Conservation (phyloP, 1,140 invertebrate species). For the Paracyclopina nana region DNA sequence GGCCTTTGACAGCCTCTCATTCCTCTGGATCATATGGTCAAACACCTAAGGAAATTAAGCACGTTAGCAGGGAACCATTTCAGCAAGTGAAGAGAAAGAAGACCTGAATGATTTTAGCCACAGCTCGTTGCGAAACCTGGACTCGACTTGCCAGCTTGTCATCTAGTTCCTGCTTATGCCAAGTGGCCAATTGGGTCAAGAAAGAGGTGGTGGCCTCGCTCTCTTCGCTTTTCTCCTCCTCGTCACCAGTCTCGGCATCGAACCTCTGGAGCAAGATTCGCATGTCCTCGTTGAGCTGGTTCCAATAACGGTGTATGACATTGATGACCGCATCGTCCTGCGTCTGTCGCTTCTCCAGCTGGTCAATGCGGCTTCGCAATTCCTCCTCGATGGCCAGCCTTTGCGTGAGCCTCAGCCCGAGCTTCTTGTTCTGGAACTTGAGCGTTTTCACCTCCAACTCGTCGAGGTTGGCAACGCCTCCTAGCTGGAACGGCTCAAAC, state of each 20-base stretch:
- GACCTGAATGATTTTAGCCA: constrained; percentile 79
- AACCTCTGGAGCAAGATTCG: constrained; percentile 78
- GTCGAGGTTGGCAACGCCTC: constrained; percentile 75
- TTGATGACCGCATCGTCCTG: constrained; percentile 94
- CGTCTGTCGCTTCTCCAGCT: constrained; percentile 85
- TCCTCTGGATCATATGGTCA: constrained; percentile 75
- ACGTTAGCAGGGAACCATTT: too few relatives aligned
- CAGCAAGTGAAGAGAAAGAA: neutral
- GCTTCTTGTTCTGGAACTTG: constrained; percentile 67
- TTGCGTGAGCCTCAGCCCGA: constrained; percentile 49
- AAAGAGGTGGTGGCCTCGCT: constrained; percentile 92
- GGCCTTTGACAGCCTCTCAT: constrained; percentile 70
- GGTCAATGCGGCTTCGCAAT: constrained; percentile 74
- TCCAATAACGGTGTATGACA: constrained; percentile 96
- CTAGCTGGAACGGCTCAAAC: constrained; percentile 77
- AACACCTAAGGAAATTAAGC: constrained; percentile 35
- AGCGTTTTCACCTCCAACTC: constrained; percentile 94
- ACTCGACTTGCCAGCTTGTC: constrained; percentile 64
- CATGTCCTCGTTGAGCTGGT: constrained; percentile 90
- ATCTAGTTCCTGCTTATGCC: constrained; percentile 92
- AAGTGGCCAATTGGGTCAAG: constrained; percentile 83
- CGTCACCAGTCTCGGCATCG: constrained; percentile 90
- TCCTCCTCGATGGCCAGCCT: constrained; percentile 71
- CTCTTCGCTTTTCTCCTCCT: constrained; percentile 49
- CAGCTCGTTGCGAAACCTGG: constrained; percentile 64